Percentiles rank a stretch among this genome's conserved stretches.
phyloP scores from a whole-genome alignment of 2,888 invertebrate species.

The Spilosoma lubricipeda region DNA sequence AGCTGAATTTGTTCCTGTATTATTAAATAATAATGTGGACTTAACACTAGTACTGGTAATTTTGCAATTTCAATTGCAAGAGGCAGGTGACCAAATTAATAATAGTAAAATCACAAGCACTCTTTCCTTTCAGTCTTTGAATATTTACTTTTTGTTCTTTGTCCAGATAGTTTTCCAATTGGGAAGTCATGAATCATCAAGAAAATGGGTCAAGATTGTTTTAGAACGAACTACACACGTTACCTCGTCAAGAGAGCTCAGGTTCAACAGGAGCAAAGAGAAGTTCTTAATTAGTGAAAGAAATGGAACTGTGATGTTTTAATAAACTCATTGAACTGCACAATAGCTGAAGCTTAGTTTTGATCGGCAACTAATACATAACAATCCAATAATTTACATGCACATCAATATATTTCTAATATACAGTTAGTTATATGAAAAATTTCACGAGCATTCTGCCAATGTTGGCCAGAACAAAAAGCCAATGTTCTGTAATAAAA shows the following conservation, averaged over 20 bases:
- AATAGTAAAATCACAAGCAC: too few relatives aligned
- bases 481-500: constrained; percentile 40
- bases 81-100: neutral
- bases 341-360: constrained; percentile 9
- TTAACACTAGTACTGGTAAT: neutral
- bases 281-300: neutral
- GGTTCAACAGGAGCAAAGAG: neutral
- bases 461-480: constrained; percentile 36
- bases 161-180: too few relatives aligned
- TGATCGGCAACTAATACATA: constrained; percentile 26
- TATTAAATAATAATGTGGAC: too few relatives aligned
- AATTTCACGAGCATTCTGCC: constrained; percentile 18
- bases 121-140: too few relatives aligned
- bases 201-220: too few relatives aligned
- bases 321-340: neutral
- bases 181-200: too few relatives aligned
- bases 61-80: neutral
- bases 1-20: too few relatives aligned
- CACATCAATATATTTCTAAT: constrained; percentile 19
- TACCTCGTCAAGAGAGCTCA: neutral
- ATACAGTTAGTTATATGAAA: constrained; percentile 34
- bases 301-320: neutral
- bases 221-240: neutral
- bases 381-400: constrained; percentile 28
- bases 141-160: too few relatives aligned